phyloP scores from a whole-genome alignment of 2,113 vertebrate genomes.

The Nothocercus julius region DNA sequence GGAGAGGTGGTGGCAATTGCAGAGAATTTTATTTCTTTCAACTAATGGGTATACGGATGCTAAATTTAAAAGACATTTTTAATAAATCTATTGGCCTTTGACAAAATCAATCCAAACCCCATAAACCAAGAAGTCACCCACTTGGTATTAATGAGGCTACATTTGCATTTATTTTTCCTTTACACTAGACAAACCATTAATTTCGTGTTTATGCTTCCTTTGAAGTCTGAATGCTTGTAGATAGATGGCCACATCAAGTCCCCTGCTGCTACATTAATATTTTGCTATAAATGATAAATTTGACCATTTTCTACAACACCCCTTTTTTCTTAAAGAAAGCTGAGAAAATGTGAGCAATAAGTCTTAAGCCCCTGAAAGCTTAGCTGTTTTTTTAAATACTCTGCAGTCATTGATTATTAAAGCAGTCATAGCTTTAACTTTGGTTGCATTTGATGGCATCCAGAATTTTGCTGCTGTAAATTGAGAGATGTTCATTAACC shows the following conservation, averaged over 20 bases:
- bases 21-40: slow-evolving; percentile 83
- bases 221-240: slow-evolving; percentile 84
- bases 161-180: slow-evolving; percentile 89
- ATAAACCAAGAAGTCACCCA: slow-evolving; percentile 87
- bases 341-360: slow-evolving; percentile 82
- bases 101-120: slow-evolving; percentile 87
- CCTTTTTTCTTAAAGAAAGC: slow-evolving; percentile 85
- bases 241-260: slow-evolving; percentile 85
- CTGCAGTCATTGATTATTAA: slow-evolving; percentile 80
- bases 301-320: slow-evolving; percentile 83
- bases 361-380: slow-evolving; percentile 80
- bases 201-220: slow-evolving; percentile 85
- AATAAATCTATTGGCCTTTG: slow-evolving; percentile 88
- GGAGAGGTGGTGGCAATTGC: slow-evolving; percentile 76
- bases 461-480: slow-evolving; percentile 63
- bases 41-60: slow-evolving; percentile 82
- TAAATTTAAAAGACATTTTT: slow-evolving; percentile 86
- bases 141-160: slow-evolving; percentile 86
- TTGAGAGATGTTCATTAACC: slow-evolving; percentile 61
- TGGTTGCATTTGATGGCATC: slow-evolving; percentile 70
- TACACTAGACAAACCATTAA: slow-evolving; percentile 86
- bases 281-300: slow-evolving; percentile 87
- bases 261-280: slow-evolving; percentile 88
- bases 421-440: slow-evolving; percentile 79
- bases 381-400: slow-evolving; percentile 76